Conservation (phyloP, 1,140 invertebrate genomes). For the Panulirus ornatus region DNA sequence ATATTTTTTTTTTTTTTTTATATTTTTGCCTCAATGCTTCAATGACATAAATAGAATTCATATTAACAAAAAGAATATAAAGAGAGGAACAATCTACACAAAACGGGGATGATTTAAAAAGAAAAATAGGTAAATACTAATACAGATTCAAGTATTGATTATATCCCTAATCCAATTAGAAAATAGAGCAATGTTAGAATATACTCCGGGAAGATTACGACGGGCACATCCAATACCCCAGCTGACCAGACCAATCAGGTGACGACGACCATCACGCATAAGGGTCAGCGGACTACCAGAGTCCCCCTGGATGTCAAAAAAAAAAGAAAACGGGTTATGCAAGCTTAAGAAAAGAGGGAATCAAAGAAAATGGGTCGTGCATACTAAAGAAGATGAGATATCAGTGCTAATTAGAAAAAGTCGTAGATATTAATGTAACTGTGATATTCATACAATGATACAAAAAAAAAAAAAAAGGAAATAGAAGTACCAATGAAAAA, state of each 20-base stretch:
- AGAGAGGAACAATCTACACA: neutral
- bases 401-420: neutral
- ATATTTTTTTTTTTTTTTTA: neutral
- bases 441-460: too few species aligned
- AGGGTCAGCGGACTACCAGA: conserved; percentile 67
- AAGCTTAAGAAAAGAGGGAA: neutral
- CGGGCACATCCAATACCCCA: conserved; percentile 79
- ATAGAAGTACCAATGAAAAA: too few species aligned
- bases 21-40: too few species aligned
- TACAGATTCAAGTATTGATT: conserved; percentile 22
- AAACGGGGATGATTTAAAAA: too few species aligned
- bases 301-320: conserved; percentile 49
- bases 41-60: neutral
- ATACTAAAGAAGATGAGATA: neutral
- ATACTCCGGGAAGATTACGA: conserved; percentile 77
- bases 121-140: neutral
- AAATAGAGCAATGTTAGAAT: conserved; percentile 76
- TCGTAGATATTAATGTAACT: too few species aligned
- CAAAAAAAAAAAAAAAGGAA: neutral
- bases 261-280: conserved; percentile 74
- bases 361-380: conserved; percentile 19
- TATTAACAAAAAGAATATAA: neutral
- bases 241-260: conserved; percentile 79
- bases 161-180: conserved; percentile 48
- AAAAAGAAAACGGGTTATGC: conserved; percentile 1